Conservation (phyloP, 2,113 vertebrate genomes). For the Megaleporinus macrocephalus region DNA sequence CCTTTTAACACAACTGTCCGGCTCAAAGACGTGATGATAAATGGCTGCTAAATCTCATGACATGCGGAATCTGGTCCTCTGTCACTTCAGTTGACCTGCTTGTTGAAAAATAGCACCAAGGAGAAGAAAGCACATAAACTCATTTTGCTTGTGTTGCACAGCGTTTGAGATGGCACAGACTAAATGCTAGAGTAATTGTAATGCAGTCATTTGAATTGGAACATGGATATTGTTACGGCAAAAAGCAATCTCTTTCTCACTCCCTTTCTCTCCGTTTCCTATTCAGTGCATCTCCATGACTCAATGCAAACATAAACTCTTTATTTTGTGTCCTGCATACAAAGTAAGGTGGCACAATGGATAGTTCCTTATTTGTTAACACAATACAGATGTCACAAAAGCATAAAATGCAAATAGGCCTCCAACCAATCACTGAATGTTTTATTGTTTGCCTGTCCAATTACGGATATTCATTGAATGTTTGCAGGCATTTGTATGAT, state of each 20-base stretch:
- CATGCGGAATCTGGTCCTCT: background rate
- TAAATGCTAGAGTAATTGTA: constrained; percentile 8
- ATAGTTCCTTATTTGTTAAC: background rate
- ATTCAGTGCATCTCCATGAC: background rate
- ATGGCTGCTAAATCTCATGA: background rate
- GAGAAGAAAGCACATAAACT: background rate
- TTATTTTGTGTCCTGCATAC: constrained; percentile 4
- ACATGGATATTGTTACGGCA: constrained; percentile 28
- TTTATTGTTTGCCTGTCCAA: background rate
- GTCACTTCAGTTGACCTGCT: background rate
- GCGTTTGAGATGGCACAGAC: background rate
- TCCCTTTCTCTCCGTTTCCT: background rate
- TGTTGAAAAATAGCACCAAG: background rate
- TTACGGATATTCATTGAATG: too few species aligned
- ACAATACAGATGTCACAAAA: background rate
- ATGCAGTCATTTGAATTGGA: constrained; percentile 14
- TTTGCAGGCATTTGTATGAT: too few species aligned
- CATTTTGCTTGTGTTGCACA: background rate
- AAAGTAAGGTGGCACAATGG: constrained; percentile 16
- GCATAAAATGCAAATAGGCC: background rate
- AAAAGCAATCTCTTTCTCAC: background rate
- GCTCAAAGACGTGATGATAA: background rate
- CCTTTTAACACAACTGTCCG: constrained; percentile 12
- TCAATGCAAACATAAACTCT: constrained; percentile 4
- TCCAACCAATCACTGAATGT: background rate